Evolutionary conservation across 2,113 vertebrate species (phyloP).

Genomic region (Montifringilla adamsi): DNA sequence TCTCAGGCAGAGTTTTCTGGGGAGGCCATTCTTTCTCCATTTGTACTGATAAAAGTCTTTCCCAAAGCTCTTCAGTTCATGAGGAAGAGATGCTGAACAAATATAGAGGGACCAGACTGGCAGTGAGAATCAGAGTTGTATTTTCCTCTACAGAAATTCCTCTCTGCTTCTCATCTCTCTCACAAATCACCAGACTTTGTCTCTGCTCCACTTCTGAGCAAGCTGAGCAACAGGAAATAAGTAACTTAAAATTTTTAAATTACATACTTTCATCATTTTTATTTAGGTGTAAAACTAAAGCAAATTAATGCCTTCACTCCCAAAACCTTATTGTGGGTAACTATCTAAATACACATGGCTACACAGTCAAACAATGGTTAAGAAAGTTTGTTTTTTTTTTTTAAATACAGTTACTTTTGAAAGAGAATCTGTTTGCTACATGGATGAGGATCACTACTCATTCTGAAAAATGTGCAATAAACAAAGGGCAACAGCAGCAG

Average conservation of each 20-base stretch:
- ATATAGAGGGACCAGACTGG: background rate
- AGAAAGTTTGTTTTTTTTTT: background rate
- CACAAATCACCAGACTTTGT: background rate
- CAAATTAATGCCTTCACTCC: background rate
- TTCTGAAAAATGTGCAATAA: background rate
- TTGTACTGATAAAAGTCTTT: background rate
- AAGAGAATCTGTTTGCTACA: background rate
- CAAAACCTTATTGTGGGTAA: background rate
- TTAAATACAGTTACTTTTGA: background rate
- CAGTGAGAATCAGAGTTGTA: background rate
- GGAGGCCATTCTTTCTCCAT: background rate
- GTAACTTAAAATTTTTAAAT: background rate
- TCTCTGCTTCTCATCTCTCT: background rate
- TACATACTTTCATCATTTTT: background rate
- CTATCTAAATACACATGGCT: background rate
- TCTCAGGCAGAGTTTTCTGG: background rate
- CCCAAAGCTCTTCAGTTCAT: background rate
- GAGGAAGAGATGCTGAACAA: background rate
- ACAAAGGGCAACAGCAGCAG: background rate
- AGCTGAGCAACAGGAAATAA: background rate
- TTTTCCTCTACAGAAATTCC: background rate
- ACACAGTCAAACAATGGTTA: background rate
- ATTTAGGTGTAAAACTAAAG: background rate
- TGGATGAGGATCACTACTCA: background rate
- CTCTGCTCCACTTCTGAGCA: background rate